phyloP scores from a whole-genome alignment of 2,888 invertebrate genomes.

The Alsophila aescularia region DNA sequence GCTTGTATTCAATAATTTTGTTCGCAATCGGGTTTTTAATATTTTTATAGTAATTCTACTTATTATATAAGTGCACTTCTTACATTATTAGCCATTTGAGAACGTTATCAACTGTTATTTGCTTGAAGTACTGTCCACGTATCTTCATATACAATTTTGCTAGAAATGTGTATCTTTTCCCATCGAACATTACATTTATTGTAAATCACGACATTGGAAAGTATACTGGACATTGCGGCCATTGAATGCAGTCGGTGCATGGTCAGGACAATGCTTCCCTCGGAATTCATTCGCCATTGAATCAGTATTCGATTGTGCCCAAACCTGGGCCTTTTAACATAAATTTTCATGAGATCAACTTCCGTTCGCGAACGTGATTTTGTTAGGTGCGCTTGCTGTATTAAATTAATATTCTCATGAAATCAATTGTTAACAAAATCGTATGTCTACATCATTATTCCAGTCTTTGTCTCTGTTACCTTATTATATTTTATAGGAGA shows the following conservation, averaged over 20 bases:
- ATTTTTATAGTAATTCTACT: no score
- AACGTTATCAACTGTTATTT: no score
- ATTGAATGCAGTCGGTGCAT: conserved; percentile 69
- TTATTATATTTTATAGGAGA: conserved; percentile 32
- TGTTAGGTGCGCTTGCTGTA: conserved; percentile 24
- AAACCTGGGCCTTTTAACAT: conserved; percentile 60
- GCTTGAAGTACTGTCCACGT: not conserved
- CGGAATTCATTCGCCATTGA: conserved; percentile 69
- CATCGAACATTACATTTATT: conserved; percentile 65
- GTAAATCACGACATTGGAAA: conserved; percentile 74
- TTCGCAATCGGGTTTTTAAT: no score
- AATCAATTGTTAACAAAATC: conserved; percentile 28
- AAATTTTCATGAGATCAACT: conserved; percentile 49
- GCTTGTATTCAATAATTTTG: no score
- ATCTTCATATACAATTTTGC: conserved; percentile 6
- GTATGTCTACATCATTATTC: conserved; percentile 28
- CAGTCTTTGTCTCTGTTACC: conserved; percentile 21
- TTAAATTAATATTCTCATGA: conserved; percentile 25
- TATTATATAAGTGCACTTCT: no score
- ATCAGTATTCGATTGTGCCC: conserved; percentile 70
- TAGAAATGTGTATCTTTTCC: conserved; percentile 49
- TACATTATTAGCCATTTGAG: no score
- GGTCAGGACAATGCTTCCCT: conserved; percentile 68
- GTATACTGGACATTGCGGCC: conserved; percentile 62
- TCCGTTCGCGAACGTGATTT: conserved; percentile 39